Percentiles rank a stretch among this genome's conserved stretches.
Conservation (phyloP, 2,113 vertebrate species). For the Oryctolagus cuniculus region DNA sequence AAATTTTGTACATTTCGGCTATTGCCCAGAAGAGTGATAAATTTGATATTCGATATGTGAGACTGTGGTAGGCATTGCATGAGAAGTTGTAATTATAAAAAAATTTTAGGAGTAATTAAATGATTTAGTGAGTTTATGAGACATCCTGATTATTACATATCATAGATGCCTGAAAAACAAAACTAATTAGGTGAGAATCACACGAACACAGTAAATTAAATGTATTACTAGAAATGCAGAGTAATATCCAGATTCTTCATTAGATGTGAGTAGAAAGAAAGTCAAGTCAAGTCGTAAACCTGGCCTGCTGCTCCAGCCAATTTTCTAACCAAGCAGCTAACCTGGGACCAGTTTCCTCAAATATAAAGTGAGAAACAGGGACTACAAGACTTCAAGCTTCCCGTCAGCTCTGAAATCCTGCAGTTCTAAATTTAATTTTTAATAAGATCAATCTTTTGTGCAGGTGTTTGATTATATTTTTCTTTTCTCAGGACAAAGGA, state of each 20-base stretch:
- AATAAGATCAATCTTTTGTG: neutral
- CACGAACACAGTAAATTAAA: conserved; percentile 21
- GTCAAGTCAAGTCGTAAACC: neutral
- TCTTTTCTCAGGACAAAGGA: neutral
- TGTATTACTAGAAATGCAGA: neutral
- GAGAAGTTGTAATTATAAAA: conserved; percentile 67
- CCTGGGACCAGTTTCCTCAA: neutral
- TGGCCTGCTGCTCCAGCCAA: neutral
- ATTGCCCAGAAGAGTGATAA: conserved; percentile 73
- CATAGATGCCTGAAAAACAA: conserved; percentile 49
- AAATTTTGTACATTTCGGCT: conserved; percentile 45
- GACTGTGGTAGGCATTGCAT: conserved; percentile 14
- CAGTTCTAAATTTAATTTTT: neutral
- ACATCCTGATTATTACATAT: conserved; percentile 51
- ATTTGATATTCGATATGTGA: conserved; percentile 75
- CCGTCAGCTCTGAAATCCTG: neutral
- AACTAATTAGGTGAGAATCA: conserved; percentile 64
- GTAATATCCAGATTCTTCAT: neutral
- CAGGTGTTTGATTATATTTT: neutral
- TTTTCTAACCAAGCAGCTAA: neutral
- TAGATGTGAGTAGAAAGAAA: neutral
- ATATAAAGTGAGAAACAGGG: neutral
- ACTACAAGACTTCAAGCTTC: neutral
- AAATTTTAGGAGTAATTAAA: conserved; percentile 66
- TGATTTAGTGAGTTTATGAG: conserved; percentile 69